Conservation (phyloP, 2,113 vertebrate genomes). For the Gavia stellata region DNA sequence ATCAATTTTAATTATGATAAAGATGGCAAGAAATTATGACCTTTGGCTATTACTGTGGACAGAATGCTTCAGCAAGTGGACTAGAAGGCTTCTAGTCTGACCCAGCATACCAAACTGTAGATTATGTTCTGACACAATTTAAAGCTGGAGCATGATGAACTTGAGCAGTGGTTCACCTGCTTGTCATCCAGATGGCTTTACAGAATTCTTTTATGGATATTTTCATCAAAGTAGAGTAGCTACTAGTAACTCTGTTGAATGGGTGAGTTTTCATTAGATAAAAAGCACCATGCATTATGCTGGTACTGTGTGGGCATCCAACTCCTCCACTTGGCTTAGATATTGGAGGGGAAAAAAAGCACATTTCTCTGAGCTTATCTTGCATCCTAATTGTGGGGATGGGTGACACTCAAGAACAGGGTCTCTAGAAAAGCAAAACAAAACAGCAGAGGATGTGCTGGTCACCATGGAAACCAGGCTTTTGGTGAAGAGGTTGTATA, state of each 20-base stretch:
- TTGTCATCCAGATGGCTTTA: background rate
- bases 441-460: background rate
- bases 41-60: background rate
- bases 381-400: background rate
- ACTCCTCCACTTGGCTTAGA: background rate
- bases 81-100: background rate
- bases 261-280: background rate
- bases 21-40: background rate
- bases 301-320: background rate
- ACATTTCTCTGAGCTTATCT: background rate
- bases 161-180: background rate
- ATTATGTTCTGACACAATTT: background rate
- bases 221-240: background rate
- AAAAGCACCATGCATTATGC: background rate
- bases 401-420: background rate
- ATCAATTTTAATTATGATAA: background rate
- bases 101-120: background rate
- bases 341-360: background rate
- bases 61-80: background rate
- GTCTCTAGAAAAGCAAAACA: background rate
- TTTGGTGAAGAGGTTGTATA: background rate
- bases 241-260: background rate
- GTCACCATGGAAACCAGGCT: slow-evolving; percentile 4
- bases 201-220: background rate
- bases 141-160: background rate